A percentile compares a stretch with the other conserved stretches of the same genome.
phyloP scores from a whole-genome alignment of 2,797 vertebrate species.

The Enteromius trimaculatus region DNA sequence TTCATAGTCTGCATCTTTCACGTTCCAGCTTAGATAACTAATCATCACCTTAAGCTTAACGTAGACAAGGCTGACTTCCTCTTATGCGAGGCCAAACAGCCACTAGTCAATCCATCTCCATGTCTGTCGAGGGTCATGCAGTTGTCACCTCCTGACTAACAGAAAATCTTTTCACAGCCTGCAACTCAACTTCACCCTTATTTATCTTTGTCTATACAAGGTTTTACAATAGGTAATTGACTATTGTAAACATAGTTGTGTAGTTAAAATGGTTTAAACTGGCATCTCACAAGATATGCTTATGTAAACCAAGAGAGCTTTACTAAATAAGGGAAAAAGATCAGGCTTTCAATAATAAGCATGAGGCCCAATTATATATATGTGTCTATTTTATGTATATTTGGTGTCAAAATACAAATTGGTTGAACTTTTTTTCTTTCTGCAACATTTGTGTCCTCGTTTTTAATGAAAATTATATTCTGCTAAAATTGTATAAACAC shows the following conservation, averaged over 20 bases:
- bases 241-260: not conserved
- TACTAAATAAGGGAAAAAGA: not conserved
- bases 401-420: not conserved
- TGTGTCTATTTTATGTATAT: not conserved
- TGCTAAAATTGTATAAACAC: not conserved
- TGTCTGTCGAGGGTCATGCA: not conserved
- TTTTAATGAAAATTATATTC: not conserved
- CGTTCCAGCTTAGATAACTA: conserved; percentile 30
- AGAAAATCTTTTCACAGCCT: not conserved
- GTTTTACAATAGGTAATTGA: not conserved
- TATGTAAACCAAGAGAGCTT: not conserved
- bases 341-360: not conserved
- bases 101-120: conserved; percentile 5
- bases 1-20: conserved; percentile 25
- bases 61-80: conserved; percentile 20
- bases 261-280: not conserved
- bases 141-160: not conserved
- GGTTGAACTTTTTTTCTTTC: not conserved
- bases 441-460: not conserved
- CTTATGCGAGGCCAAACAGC: not conserved
- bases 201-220: not conserved
- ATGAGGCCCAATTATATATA: not conserved
- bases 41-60: conserved; percentile 26
- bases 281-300: not conserved
- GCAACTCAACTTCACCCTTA: not conserved